Evolutionary conservation across 2,113 vertebrate genomes (phyloP).

Genomic region (Osmerus mordax): DNA sequence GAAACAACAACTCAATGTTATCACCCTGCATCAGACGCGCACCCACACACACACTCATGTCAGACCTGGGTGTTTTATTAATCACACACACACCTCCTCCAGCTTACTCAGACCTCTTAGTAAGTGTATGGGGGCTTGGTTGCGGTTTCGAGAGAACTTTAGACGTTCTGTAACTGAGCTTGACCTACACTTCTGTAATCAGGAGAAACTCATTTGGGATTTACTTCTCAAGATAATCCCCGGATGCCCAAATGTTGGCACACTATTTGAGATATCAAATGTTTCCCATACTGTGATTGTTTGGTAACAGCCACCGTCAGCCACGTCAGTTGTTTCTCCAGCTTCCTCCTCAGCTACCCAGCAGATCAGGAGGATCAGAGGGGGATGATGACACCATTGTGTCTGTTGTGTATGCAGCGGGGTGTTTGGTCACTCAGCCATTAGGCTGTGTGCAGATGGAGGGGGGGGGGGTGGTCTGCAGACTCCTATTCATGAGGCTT

Average conservation of each 20-base stretch:
- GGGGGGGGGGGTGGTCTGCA: conserved; percentile 53
- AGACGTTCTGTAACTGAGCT: too few species aligned
- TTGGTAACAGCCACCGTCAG: too few species aligned
- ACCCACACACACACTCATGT: conserved; percentile 45
- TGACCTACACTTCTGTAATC: too few species aligned
- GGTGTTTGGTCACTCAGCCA: conserved; percentile 54
- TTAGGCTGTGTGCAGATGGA: conserved; percentile 53
- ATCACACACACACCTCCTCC: conserved; percentile 36
- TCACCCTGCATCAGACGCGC: conserved; percentile 50
- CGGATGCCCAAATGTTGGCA: too few species aligned
- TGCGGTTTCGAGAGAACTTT: too few species aligned
- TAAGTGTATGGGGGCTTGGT: too few species aligned
- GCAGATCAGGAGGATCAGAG: conserved; percentile 15
- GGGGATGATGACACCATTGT: conserved; percentile 28
- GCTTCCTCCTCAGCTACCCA: not conserved
- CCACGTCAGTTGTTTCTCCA: not conserved
- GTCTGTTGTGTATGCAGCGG: conserved; percentile 53
- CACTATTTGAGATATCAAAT: too few species aligned
- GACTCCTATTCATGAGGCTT: conserved; percentile 64
- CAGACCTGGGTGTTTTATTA: conserved; percentile 53
- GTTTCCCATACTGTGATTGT: too few species aligned
- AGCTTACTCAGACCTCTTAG: not conserved
- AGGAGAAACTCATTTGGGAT: too few species aligned
- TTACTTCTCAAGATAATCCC: too few species aligned
- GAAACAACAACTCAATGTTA: conserved; percentile 64